Evolutionary conservation across 2,888 invertebrate genomes (phyloP).

Genomic region (Heliconius cydno): DNA sequence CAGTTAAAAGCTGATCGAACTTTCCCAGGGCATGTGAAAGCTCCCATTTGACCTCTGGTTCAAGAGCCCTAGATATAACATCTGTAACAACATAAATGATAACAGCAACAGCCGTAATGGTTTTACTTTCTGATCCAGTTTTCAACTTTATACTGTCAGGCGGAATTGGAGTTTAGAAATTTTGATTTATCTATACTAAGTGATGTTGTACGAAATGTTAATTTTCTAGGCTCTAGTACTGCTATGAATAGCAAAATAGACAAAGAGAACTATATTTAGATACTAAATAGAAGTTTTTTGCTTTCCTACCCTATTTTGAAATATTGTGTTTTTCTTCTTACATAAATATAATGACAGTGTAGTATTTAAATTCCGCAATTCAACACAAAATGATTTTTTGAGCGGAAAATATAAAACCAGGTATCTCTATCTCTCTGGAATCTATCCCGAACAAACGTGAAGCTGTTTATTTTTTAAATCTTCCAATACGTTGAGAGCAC

Average conservation of each 20-base stretch:
- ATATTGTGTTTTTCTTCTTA: too few relatives aligned
- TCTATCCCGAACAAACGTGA: not conserved
- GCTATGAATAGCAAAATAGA: too few relatives aligned
- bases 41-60: constrained; percentile 46
- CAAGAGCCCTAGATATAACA: constrained; percentile 34
- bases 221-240: too few relatives aligned
- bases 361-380: too few relatives aligned
- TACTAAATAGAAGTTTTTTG: too few relatives aligned
- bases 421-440: not conserved
- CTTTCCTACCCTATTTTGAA: too few relatives aligned
- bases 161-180: not conserved
- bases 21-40: constrained; percentile 49
- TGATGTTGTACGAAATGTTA: not conserved
- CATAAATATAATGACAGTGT: too few relatives aligned
- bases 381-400: too few relatives aligned
- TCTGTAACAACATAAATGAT: constrained; percentile 32
- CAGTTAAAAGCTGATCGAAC: constrained; percentile 34
- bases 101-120: constrained; percentile 6
- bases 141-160: not conserved
- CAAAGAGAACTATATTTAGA: too few relatives aligned
- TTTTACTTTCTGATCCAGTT: constrained; percentile 24
- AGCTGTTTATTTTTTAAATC: not conserved
- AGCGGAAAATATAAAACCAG: not conserved
- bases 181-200: not conserved
- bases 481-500: not conserved